Evolutionary conservation across 37 sponge, comb jelly and placozoan species (phyloP).

Genomic region (Cliona cf. orientalis): DNA sequence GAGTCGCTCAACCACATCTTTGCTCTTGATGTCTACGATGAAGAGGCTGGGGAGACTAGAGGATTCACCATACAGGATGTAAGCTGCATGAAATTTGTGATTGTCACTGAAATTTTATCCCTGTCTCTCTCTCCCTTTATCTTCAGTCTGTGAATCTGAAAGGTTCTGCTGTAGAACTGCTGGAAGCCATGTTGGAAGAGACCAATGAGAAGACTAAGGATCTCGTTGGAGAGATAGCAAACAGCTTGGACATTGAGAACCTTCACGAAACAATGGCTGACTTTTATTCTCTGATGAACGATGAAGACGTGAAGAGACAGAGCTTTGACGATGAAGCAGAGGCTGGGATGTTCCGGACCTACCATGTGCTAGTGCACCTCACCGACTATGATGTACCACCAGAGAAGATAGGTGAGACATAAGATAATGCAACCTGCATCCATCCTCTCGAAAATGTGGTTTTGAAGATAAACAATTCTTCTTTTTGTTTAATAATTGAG

Average conservation of each 20-base stretch:
- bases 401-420: background rate
- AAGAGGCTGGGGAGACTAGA: too few relatives aligned
- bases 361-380: constrained; percentile 54
- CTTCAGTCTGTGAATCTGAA: constrained; percentile 16
- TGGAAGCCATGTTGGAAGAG: constrained; percentile 69
- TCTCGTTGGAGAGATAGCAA: constrained; percentile 32
- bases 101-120: too few relatives aligned
- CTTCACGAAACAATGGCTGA: constrained; percentile 30
- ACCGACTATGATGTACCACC: constrained; percentile 15
- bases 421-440: too few relatives aligned
- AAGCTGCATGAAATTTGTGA: too few relatives aligned
- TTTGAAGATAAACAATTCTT: too few relatives aligned
- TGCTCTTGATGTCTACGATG: constrained; percentile 16
- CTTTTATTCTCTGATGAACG: constrained; percentile 43
- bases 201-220: constrained; percentile 25
- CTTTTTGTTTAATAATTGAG: background rate
- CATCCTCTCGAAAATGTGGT: too few relatives aligned
- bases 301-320: constrained; percentile 32
- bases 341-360: constrained; percentile 44
- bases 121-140: too few relatives aligned
- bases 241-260: constrained; percentile 14
- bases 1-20: constrained; percentile 68
- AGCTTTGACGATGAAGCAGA: constrained; percentile 54
- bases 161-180: constrained; percentile 56
- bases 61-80: background rate